These are phyloP conservation scores for Cephus spinipes DNA, from an alignment of 2,888 invertebrate genomes.

Conservation along the genomic window DNA sequence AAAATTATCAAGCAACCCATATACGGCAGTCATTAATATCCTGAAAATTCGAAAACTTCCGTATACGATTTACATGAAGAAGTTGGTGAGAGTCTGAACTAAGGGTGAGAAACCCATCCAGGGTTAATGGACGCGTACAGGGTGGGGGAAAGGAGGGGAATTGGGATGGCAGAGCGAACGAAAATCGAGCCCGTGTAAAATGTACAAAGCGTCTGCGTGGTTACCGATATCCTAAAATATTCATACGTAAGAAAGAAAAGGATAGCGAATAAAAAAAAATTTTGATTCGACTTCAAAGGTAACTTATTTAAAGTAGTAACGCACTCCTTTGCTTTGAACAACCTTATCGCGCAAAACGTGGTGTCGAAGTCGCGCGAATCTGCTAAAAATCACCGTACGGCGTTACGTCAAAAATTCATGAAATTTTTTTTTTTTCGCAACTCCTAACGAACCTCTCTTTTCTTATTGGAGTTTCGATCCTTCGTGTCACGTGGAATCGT, in stretches of 20 bases:
- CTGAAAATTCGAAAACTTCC: not conserved
- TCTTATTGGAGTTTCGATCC: not conserved
- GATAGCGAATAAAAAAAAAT: constrained; percentile 1
- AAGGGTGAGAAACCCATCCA: not conserved
- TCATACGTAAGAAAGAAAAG: not conserved
- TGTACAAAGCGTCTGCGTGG: not conserved
- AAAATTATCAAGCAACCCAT: not conserved
- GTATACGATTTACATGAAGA: not conserved
- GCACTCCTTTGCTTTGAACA: not conserved
- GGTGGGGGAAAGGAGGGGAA: too few relatives aligned
- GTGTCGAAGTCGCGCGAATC: not conserved
- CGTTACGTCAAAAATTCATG: not conserved
- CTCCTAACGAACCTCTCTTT: not conserved
- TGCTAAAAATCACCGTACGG: not conserved
- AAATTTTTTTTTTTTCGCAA: too few relatives aligned
- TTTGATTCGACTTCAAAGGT: not conserved
- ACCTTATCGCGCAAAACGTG: not conserved
- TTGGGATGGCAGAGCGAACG: not conserved
- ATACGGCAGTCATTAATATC: not conserved
- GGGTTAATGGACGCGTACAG: not conserved
- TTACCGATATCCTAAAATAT: not conserved
- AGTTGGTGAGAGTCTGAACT: not conserved
- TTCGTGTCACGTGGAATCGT: not conserved
- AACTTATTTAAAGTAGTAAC: not conserved
- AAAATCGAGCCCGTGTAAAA: not conserved